Evolutionary conservation across 1,140 invertebrate species (phyloP).

Genomic region (Drosophila burlai): DNA sequence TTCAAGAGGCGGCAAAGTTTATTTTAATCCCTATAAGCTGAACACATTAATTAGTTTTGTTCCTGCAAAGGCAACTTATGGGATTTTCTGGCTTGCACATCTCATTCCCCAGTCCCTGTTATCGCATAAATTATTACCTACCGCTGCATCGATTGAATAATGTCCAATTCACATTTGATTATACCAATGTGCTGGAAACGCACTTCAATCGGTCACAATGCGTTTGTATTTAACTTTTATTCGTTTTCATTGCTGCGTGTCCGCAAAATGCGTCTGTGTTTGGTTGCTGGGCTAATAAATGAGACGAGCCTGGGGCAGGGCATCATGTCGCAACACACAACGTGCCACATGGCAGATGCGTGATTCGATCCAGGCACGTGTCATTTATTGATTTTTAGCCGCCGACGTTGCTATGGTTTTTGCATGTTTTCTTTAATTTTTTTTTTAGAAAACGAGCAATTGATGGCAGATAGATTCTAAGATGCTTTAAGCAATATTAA

Average conservation of each 20-base stretch:
- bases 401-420: conserved; percentile 26
- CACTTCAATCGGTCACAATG: conserved; percentile 39
- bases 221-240: conserved; percentile 57
- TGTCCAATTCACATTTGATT: conserved; percentile 52
- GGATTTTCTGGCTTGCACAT: conserved; percentile 15
- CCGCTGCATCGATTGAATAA: conserved; percentile 45
- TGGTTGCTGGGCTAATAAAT: conserved; percentile 44
- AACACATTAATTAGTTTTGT: neutral
- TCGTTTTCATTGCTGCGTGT: conserved; percentile 26
- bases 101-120: conserved; percentile 12
- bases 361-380: conserved; percentile 47
- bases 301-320: conserved; percentile 24
- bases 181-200: conserved; percentile 50
- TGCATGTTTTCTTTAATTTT: conserved; percentile 18
- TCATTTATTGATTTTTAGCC: conserved; percentile 53
- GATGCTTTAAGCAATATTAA: conserved; percentile 47
- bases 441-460: conserved; percentile 10
- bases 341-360: conserved; percentile 48
- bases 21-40: neutral
- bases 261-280: conserved; percentile 19
- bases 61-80: neutral
- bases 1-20: neutral
- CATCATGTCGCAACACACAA: conserved; percentile 19
- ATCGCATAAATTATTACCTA: conserved; percentile 58
- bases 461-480: conserved; percentile 16